Evolutionary conservation across 2,888 invertebrate genomes (phyloP), one percentile per base, ranked within the genome.

Genomic region (Resseliella maxima): DNA sequence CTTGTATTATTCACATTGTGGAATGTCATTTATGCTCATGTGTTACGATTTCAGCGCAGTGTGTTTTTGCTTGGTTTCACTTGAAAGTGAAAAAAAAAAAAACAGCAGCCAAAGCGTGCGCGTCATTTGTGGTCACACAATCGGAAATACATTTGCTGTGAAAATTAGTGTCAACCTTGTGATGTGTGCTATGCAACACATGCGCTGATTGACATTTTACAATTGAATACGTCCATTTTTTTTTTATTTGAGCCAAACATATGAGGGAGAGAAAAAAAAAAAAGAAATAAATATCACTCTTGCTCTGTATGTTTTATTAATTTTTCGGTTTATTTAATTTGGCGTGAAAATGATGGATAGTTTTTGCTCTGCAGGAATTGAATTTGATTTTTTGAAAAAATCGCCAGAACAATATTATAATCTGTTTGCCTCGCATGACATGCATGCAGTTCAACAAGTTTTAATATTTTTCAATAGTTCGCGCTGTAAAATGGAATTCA

Each of bases 81-180:
- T n/a, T n/a, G n/a, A n/a, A n/a, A n/a, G n/a, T n/a, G n/a, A n/a
- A n/a, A n/a, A n/a, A n/a, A n/a, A n/a, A n/a, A n/a, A n/a, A n/a
- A n/a, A n/a, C n/a, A n/a, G n/a, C n/a, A n/a, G n/a, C n/a, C n/a
- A n/a, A n/a, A n/a, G n/a, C n/a, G n/a, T n/a, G n/a, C 2, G 50
- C 59, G 27, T 31, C 3, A 72, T 72, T 72, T 72, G 72, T 15
- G 72, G 72, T 72, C 31, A 72, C n/a, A n/a, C 35, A 15, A 35
- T 18, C 18, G 72, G 31, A 35, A 21, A 72, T 72, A 31, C 2
- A 59, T 59, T 27, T n/a, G 3, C 24, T 2, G 59, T 12, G 2
- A 59, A 59, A 72, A 72, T 72, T 59, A 59, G 59, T 59, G 59
- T 24, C 24, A 59, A 59, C 59, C 27, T n/a, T n/a, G n/a, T n/a